Evolutionary conservation across 2,888 invertebrate species (phyloP).

Genomic region (Morpho deidamia): DNA sequence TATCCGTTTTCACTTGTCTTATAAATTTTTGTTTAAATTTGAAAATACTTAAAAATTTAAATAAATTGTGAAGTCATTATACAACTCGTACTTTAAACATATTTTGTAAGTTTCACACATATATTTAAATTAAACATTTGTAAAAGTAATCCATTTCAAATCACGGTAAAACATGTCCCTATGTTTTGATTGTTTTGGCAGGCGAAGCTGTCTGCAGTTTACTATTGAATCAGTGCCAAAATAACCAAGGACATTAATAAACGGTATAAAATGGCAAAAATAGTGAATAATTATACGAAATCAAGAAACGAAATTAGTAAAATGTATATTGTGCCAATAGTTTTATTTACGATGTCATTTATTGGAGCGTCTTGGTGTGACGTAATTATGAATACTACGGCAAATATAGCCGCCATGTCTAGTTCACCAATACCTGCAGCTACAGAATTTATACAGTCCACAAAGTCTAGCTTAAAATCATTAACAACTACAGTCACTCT

Average conservation of each 20-base stretch:
- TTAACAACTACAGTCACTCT: constrained; percentile 48
- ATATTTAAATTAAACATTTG: not conserved
- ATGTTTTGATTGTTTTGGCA: constrained; percentile 29
- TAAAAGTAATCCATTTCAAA: not conserved
- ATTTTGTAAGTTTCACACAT: not conserved
- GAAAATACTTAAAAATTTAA: no score
- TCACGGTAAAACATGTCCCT: not conserved
- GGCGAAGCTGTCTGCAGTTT: constrained; percentile 25
- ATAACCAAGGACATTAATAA: constrained; percentile 22
- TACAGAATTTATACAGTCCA: constrained; percentile 40
- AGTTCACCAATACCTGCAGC: constrained; percentile 41
- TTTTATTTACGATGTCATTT: constrained; percentile 52
- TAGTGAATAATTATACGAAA: constrained; percentile 13
- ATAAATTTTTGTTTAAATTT: no score
- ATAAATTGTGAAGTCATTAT: no score
- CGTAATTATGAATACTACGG: constrained; percentile 35
- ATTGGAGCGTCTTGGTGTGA: constrained; percentile 44
- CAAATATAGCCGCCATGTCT: constrained; percentile 45
- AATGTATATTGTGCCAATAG: constrained; percentile 36
- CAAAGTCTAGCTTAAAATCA: constrained; percentile 41
- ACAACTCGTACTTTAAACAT: no score
- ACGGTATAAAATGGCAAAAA: constrained; percentile 17
- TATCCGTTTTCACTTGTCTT: no score
- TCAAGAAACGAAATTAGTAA: constrained; percentile 8
- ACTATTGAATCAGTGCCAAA: constrained; percentile 35